Conservation (phyloP, 2,888 invertebrate species). For the Drosophila nr. perissopoda region DNA sequence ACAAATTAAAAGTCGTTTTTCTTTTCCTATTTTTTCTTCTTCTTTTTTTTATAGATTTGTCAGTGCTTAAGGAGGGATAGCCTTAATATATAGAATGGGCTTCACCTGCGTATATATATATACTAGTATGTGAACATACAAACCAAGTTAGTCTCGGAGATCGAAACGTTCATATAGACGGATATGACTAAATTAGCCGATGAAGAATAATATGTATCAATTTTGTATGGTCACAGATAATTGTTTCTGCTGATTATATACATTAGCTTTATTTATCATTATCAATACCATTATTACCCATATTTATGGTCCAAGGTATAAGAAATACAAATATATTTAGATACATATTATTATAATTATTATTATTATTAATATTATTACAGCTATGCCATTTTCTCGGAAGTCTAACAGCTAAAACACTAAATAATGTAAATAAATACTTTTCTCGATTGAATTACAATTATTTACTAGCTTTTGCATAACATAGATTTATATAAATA, state of each 20-base stretch:
- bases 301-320: slow-evolving; percentile 20
- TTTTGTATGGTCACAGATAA: slow-evolving; percentile 15
- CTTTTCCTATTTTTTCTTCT: background rate
- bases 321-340: slow-evolving; percentile 42
- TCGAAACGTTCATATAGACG: slow-evolving; percentile 11
- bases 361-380: slow-evolving; percentile 41
- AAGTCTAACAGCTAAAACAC: slow-evolving; percentile 54
- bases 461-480: slow-evolving; percentile 63
- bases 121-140: slow-evolving; percentile 7
- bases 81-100: slow-evolving; percentile 10
- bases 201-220: slow-evolving; percentile 21
- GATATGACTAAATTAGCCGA: slow-evolving; percentile 10
- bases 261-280: slow-evolving; percentile 27
- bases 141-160: slow-evolving; percentile 11
- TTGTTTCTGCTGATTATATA: slow-evolving; percentile 17
- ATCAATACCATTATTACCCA: slow-evolving; percentile 11
- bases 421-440: slow-evolving; percentile 73
- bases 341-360: slow-evolving; percentile 14
- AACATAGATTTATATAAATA: slow-evolving; percentile 55
- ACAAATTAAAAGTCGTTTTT: slow-evolving; percentile 10
- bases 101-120: slow-evolving; percentile 6
- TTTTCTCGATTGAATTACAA: slow-evolving; percentile 55
- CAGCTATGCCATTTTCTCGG: slow-evolving; percentile 69
- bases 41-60: slow-evolving; percentile 11
- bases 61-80: slow-evolving; percentile 18